A percentile compares a stretch with the other conserved stretches of the same genome.
Conservation (phyloP, 2,888 invertebrate species). For the Drosophila maculinotata region DNA sequence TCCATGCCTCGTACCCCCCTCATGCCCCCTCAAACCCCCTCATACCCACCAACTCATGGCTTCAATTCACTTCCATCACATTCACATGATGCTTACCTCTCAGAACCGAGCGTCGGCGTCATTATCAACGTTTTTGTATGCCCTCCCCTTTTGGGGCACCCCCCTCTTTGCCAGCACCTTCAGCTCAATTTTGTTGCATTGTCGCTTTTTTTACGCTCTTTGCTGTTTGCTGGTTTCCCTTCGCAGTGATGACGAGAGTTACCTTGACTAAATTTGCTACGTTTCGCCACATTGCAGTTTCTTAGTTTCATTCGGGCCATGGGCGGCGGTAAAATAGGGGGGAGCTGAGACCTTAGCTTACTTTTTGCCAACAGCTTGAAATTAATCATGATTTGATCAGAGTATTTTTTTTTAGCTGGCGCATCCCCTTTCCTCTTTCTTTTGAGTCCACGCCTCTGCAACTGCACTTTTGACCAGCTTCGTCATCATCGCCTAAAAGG, state of each 20-base stretch:
- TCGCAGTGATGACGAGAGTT: slow-evolving; percentile 38
- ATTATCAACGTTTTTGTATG: slow-evolving; percentile 44
- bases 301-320: background rate
- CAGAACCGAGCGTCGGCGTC: slow-evolving; percentile 39
- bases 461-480: slow-evolving; percentile 9
- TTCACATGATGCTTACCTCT: slow-evolving; percentile 50
- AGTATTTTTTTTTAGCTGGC: too few relatives aligned
- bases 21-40: background rate
- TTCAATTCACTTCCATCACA: slow-evolving; percentile 41
- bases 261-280: slow-evolving; percentile 49
- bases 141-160: background rate
- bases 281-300: slow-evolving; percentile 20
- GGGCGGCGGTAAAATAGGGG: slow-evolving; percentile 5
- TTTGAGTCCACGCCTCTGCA: slow-evolving; percentile 18
- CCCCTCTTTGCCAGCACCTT: slow-evolving; percentile 12
- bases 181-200: slow-evolving; percentile 50
- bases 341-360: background rate
- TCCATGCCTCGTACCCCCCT: background rate
- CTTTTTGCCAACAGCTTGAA: background rate
- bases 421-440: too few relatives aligned
- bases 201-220: slow-evolving; percentile 29
- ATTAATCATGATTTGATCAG: too few relatives aligned
- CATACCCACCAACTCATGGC: slow-evolving; percentile 9
- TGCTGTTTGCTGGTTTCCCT: slow-evolving; percentile 17
- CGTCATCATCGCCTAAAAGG: too few relatives aligned